These are phyloP conservation scores for Eremobia ochroleuca DNA, from an alignment of 2,888 invertebrate species.

Conservation along the genomic window DNA sequence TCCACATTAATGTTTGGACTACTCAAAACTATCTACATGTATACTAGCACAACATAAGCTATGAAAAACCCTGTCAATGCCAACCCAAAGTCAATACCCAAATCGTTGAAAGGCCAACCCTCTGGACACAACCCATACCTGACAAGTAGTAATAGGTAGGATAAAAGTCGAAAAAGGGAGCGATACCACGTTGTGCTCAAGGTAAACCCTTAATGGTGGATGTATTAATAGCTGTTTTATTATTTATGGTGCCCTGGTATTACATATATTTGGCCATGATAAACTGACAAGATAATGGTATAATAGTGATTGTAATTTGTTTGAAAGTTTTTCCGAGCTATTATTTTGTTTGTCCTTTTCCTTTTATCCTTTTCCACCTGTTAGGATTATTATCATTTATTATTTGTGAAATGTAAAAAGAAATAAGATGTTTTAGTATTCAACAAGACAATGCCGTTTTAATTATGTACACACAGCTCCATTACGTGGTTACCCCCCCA, in stretches of 20 bases:
- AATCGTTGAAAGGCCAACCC: slow-evolving; percentile 44
- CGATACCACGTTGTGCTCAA: slow-evolving; percentile 28
- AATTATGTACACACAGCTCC: no score
- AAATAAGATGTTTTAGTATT: not conserved
- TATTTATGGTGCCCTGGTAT: slow-evolving; percentile 46
- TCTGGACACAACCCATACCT: slow-evolving; percentile 49
- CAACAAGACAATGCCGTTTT: no score
- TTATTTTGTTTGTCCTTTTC: slow-evolving; percentile 12
- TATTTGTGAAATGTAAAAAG: not conserved
- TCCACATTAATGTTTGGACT: not conserved
- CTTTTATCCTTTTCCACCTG: not conserved
- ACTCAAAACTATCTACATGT: not conserved
- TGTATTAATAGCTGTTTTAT: slow-evolving; percentile 48
- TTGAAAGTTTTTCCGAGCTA: slow-evolving; percentile 21
- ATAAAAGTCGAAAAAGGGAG: slow-evolving; percentile 38
- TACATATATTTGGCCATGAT: slow-evolving; percentile 27
- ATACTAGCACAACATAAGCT: not conserved
- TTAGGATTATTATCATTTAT: not conserved
- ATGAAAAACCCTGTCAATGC: slow-evolving; percentile 1
- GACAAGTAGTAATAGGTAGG: slow-evolving; percentile 41
- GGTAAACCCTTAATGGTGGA: slow-evolving; percentile 47
- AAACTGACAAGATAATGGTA: slow-evolving; percentile 40
- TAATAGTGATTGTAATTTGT: slow-evolving; percentile 28
- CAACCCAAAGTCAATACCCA: slow-evolving; percentile 34
- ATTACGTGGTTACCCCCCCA: no score